Evolutionary conservation across 2,888 invertebrate species (phyloP).

Genomic region (Lobophora halterata): DNA sequence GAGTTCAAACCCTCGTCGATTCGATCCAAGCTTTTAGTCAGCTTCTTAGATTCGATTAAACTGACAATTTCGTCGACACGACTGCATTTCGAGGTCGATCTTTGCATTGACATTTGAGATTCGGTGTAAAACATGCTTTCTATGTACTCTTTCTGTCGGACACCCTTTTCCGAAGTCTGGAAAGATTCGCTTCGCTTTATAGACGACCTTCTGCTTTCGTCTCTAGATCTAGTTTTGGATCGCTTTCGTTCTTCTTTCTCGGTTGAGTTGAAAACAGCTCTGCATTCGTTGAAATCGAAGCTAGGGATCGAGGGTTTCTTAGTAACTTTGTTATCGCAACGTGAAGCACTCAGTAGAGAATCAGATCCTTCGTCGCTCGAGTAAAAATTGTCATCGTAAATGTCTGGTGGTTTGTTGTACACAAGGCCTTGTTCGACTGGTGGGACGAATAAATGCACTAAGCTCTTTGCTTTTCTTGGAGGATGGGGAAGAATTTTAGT

Average conservation of each 20-base stretch:
- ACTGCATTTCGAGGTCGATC: conserved; percentile 53
- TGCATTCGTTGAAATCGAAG: conserved; percentile 75
- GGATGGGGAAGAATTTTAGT: conserved; percentile 90
- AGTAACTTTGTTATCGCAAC: conserved; percentile 57
- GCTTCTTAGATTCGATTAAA: conserved; percentile 81
- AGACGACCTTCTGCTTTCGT: conserved; percentile 56
- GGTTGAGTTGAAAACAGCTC: conserved; percentile 80
- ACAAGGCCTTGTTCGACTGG: conserved; percentile 80
- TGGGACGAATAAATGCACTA: conserved; percentile 85
- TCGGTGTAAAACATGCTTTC: conserved; percentile 82
- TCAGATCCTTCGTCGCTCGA: conserved; percentile 86
- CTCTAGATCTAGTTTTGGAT: conserved; percentile 63
- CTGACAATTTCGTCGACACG: conserved; percentile 75
- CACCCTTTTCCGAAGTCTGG: conserved; percentile 68
- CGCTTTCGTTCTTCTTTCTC: conserved; percentile 68
- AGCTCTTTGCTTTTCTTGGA: conserved; percentile 86
- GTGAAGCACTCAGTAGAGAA: conserved; percentile 84
- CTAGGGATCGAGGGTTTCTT: conserved; percentile 60
- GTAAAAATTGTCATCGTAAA: conserved; percentile 80
- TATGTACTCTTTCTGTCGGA: conserved; percentile 74
- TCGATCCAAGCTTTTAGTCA: conserved; percentile 89
- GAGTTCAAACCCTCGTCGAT: conserved; percentile 87
- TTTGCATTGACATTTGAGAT: conserved; percentile 60
- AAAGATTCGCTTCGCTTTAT: conserved; percentile 76
- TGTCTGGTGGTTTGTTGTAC: conserved; percentile 75